phyloP scores from a whole-genome alignment of 2,888 invertebrate genomes.

The Agrochola lota region DNA sequence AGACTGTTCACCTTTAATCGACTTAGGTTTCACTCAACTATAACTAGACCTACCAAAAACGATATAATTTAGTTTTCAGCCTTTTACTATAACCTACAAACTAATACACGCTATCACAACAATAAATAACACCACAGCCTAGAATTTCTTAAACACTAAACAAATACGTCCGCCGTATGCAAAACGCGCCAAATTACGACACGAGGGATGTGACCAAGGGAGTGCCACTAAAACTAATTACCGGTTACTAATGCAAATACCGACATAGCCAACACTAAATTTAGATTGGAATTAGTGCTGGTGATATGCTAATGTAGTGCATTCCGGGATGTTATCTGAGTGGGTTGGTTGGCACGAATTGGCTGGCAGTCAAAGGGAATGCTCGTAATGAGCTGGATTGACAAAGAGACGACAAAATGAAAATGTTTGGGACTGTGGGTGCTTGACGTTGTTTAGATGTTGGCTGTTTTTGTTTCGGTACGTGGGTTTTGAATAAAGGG shows the following conservation, averaged over 20 bases:
- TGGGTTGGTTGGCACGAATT: conserved; percentile 19
- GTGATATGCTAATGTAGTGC: conserved; percentile 44
- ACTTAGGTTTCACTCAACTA: neutral
- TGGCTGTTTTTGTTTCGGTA: conserved; percentile 16
- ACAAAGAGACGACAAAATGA: conserved; percentile 43
- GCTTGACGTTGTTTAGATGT: conserved; percentile 24
- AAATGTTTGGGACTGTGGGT: conserved; percentile 23
- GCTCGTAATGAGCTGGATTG: conserved; percentile 7
- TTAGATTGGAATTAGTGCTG: conserved; percentile 34
- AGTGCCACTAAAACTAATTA: conserved; percentile 30
- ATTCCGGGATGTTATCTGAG: conserved; percentile 26
- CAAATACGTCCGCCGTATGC: conserved; percentile 33
- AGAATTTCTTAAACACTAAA: conserved; percentile 13
- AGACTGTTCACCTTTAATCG: neutral
- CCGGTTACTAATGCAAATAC: conserved; percentile 32
- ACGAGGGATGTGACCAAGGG: conserved; percentile 29
- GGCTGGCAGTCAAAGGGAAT: conserved; percentile 48
- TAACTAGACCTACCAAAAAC: neutral
- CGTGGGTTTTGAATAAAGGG: neutral
- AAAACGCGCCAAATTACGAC: conserved; percentile 31
- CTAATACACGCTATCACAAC: conserved; percentile 3
- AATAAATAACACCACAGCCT: conserved; percentile 11
- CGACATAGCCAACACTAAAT: conserved; percentile 28
- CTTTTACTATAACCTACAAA: conserved; percentile 9
- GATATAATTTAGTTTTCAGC: neutral